Conservation (phyloP, 2,888 invertebrate species). For the Neoscelio sp. region DNA sequence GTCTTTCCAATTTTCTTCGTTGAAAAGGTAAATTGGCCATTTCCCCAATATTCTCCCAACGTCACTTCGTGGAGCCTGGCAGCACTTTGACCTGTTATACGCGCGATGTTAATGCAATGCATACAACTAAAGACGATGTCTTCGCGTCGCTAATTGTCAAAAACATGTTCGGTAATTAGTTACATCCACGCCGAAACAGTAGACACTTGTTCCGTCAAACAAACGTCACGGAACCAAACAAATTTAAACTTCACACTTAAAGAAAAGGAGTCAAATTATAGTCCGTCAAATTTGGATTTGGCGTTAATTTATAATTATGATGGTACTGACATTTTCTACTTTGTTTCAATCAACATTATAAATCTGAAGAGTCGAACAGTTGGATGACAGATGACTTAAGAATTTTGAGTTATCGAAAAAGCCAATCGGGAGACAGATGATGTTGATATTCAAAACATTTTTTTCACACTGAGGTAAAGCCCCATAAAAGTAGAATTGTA, state of each 20-base stretch:
- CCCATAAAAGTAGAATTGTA: too few species aligned
- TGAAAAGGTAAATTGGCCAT: constrained; percentile 44
- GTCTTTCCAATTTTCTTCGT: constrained; percentile 66
- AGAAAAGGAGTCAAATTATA: not conserved
- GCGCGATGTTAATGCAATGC: constrained; percentile 32
- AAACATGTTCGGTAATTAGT: constrained; percentile 56
- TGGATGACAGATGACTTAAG: too few species aligned
- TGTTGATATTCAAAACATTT: too few species aligned
- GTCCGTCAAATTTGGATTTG: constrained; percentile 4
- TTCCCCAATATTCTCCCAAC: not conserved
- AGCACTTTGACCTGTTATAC: constrained; percentile 38
- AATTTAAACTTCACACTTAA: constrained; percentile 20
- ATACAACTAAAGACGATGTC: constrained; percentile 20
- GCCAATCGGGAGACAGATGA: too few species aligned
- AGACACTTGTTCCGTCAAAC: constrained; percentile 34
- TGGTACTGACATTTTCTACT: not conserved
- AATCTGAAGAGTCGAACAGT: too few species aligned
- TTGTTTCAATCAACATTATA: too few species aligned
- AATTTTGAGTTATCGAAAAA: too few species aligned
- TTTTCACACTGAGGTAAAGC: too few species aligned
- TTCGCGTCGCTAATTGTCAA: constrained; percentile 42
- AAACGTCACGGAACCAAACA: not conserved
- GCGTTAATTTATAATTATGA: constrained; percentile 13
- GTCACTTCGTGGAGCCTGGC: not conserved
- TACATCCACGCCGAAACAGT: constrained; percentile 34